Evolutionary conservation across 1,140 invertebrate species (phyloP).

Genomic region (Littorina saxatilis): DNA sequence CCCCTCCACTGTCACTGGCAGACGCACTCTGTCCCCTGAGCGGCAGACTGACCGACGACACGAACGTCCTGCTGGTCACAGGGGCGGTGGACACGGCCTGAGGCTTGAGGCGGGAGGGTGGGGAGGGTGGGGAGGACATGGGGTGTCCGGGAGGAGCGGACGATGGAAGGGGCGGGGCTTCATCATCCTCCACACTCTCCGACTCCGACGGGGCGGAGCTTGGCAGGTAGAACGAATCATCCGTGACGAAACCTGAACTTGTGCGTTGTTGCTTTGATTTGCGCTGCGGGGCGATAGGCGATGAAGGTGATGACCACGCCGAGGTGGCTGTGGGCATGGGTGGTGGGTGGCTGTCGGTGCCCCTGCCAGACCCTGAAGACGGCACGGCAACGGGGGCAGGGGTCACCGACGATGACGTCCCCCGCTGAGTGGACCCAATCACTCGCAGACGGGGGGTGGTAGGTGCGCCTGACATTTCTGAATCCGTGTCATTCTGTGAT

Average conservation of each 20-base stretch:
- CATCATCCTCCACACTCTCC: conserved; percentile 41
- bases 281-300: conserved; percentile 35
- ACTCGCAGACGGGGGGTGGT: conserved; percentile 36
- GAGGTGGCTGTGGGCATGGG: conserved; percentile 2
- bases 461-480: conserved; percentile 41
- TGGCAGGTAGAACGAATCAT: conserved; percentile 54
- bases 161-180: conserved; percentile 41
- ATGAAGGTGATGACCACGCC: conserved; percentile 37
- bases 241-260: conserved; percentile 29
- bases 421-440: conserved; percentile 27
- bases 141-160: conserved; percentile 39
- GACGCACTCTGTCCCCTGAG: conserved; percentile 8
- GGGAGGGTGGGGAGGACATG: neutral
- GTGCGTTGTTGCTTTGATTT: neutral
- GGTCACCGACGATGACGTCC: neutral
- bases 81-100: neutral
- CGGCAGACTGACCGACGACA: neutral
- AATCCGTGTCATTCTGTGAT: conserved; percentile 72
- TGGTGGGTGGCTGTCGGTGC: neutral
- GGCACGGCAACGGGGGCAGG: neutral
- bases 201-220: conserved; percentile 39
- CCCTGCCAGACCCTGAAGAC: neutral
- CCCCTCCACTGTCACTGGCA: conserved; percentile 28
- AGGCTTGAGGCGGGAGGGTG: neutral
- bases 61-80: conserved; percentile 21